phyloP scores from a whole-genome alignment of 2,113 vertebrate species.

The Hemibagrus wyckioides region DNA sequence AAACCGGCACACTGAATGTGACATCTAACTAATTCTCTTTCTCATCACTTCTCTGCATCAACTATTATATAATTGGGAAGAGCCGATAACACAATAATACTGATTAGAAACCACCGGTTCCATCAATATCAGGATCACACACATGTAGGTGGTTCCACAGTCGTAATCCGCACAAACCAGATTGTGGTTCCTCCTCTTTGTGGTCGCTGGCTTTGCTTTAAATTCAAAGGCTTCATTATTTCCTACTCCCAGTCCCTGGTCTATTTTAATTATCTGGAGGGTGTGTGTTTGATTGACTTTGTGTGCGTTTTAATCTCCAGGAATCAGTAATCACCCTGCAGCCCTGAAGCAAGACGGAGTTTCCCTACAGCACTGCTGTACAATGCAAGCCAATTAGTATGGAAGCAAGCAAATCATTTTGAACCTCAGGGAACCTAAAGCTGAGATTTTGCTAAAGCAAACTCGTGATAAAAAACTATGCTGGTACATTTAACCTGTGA shows the following conservation, averaged over 20 bases:
- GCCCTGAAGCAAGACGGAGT: slow-evolving; percentile 22
- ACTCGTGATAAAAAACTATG: background rate
- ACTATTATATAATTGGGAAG: background rate
- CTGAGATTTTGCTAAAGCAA: background rate
- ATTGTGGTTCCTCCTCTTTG: slow-evolving; percentile 17
- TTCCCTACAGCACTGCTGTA: slow-evolving; percentile 25
- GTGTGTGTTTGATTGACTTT: slow-evolving; percentile 28
- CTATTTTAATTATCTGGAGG: slow-evolving; percentile 32
- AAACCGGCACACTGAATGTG: slow-evolving; percentile 1
- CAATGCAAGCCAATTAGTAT: slow-evolving; percentile 23
- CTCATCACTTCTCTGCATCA: background rate
- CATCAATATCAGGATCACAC: background rate
- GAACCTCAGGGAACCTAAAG: background rate
- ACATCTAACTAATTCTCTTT: slow-evolving; percentile 19
- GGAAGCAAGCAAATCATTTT: slow-evolving; percentile 17
- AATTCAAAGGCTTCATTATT: background rate
- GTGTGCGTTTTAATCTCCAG: slow-evolving; percentile 34
- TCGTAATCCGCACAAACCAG: background rate
- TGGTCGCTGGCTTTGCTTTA: background rate
- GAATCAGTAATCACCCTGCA: slow-evolving; percentile 30
- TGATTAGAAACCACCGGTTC: background rate
- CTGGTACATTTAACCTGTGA: background rate
- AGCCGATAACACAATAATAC: background rate
- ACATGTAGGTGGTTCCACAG: background rate
- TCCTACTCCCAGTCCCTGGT: slow-evolving; percentile 1